Base-by-base conservation (phyloP, 2,888 invertebrate species). In the Craniophora ligustri region DNA sequence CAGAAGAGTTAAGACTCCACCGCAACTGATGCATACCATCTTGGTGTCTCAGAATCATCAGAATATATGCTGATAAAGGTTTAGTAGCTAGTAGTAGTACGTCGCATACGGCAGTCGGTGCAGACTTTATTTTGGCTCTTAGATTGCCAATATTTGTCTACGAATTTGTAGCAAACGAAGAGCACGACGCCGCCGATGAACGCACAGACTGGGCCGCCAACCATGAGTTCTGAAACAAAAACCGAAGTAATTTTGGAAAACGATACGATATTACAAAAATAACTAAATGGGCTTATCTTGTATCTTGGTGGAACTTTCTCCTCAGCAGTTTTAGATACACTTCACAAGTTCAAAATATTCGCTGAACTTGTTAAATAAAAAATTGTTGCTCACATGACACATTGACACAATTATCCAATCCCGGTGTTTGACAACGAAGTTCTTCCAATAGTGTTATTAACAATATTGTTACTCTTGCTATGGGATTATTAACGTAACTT, bases 201-300 rank as follows among this genome's bases (percentile, higher is more conserved):
- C 6, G 36, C 53, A 34, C 14, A 28, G 18, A 47, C 41, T 16
- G 64, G 48, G 23, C 39, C 46, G 32, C 46, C 40, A 26, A 49
- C n/a, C 63, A 53, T 31, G 2, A 7, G 61, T 75, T 70, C 87
- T 86, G 85, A 74, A 86, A 85, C 84, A 83, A 84, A 77, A 71
- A 79, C 58, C 49, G 67, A 76, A 75, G 81, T 81, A 76, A 72
- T 80, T 79, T 81, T 79, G 82, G 84, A 82, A 82, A 73, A 74
- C 49, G 66, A 67, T 60, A 73, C 23, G 38, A 69, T 44, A 59
- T 51, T 45, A 55, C 39, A 57, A 57, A 66, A 65, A 50, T 45
- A 58, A 53, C 46, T 45, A 34, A 70, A 65, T 28, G 15, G 53
- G 66, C 74, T 78, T 80, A 76, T 79, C 78, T 79, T 60, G 36